Conservation (phyloP, 2,797 vertebrate genomes). For the Alfaro cultratus region DNA sequence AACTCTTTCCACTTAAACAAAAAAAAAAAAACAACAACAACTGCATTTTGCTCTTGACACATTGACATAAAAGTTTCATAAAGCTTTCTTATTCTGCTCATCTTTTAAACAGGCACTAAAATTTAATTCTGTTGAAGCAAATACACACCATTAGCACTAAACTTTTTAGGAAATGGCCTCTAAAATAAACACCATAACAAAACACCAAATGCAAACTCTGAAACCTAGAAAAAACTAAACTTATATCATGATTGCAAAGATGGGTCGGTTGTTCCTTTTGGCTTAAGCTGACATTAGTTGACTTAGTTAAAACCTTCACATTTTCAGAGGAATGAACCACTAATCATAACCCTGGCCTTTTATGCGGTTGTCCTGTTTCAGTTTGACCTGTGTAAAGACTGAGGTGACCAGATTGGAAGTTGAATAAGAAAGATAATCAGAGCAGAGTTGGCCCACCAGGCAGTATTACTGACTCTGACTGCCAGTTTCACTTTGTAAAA, state of each 20-base stretch:
- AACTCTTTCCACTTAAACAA: background rate
- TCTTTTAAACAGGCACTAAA: constrained; percentile 6
- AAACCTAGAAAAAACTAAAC: background rate
- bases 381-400: background rate
- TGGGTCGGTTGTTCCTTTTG: background rate
- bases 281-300: background rate
- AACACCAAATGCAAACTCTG: background rate
- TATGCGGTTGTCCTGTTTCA: background rate
- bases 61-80: background rate
- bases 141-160: background rate
- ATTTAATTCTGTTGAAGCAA: background rate
- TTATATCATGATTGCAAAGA: background rate
- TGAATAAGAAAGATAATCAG: background rate
- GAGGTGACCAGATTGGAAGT: background rate
- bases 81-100: background rate
- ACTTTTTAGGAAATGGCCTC: background rate
- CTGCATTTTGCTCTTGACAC: too few relatives aligned
- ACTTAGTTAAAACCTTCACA: background rate
- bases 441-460: background rate
- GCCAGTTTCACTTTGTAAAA: background rate
- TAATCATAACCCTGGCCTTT: background rate
- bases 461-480: background rate
- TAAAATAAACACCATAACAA: background rate
- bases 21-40: too few relatives aligned
- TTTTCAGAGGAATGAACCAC: background rate